phyloP scores from a whole-genome alignment of 2,797 vertebrate species.

The Chloroceryle amazona region DNA sequence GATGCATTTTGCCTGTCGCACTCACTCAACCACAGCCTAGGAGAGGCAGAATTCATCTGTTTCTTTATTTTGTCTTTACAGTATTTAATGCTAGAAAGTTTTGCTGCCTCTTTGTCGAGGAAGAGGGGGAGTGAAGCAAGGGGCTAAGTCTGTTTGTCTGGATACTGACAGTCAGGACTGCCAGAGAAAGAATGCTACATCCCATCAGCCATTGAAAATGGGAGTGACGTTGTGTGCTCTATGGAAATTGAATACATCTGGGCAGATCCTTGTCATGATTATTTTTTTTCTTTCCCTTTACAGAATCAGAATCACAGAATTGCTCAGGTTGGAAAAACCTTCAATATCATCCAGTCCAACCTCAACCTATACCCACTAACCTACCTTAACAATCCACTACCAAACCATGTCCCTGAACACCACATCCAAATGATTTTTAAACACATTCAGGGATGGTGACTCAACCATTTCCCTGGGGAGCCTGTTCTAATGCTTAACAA shows the following conservation, averaged over 20 bases:
- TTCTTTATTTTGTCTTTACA: conserved; percentile 9
- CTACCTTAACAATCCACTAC: too few relatives aligned
- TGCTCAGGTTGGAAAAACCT: too few relatives aligned
- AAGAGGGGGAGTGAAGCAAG: neutral
- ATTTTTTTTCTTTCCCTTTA: neutral
- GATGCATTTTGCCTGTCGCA: conserved; percentile 39
- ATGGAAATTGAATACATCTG: neutral
- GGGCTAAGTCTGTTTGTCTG: neutral
- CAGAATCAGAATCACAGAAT: too few relatives aligned
- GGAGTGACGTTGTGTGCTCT: neutral
- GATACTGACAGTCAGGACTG: neutral
- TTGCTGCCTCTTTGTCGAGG: neutral
- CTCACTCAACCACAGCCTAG: conserved; percentile 20
- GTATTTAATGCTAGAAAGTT: neutral
- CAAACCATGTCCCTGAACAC: too few relatives aligned
- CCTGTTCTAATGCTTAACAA: too few relatives aligned
- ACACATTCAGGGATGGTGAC: too few relatives aligned
- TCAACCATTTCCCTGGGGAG: too few relatives aligned
- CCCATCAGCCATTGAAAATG: neutral
- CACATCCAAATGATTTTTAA: too few relatives aligned
- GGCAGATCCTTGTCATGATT: neutral
- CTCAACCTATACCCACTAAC: too few relatives aligned
- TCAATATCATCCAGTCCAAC: too few relatives aligned
- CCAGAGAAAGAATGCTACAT: neutral
- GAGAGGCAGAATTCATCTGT: neutral